Evolutionary conservation across 2,797 vertebrate species (phyloP), one percentile per base, ranked within the genome.

Genomic region (Eulemur albifrons): DNA sequence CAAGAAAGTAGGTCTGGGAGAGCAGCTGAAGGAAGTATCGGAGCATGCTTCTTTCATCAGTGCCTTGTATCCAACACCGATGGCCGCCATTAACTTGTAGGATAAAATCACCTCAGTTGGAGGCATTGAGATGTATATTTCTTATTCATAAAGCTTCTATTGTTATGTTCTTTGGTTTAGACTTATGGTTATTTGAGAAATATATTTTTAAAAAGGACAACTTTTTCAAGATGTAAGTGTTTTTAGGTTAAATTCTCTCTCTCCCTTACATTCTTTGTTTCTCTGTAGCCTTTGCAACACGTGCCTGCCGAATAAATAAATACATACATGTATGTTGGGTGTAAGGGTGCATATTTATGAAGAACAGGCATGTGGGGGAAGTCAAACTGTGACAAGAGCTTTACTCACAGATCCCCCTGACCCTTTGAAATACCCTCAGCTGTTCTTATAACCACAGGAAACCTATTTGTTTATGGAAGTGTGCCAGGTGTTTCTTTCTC

Each of bases 401-500:
- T 98, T 98, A 96, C 92, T 93, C 96, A 59, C 61, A 95, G 94
- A 97, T 96, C 82, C 43, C 97, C 48, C 10, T 97, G 82, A 96
- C 97, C 96, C 97, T 97, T 97, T 96, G 96, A 98, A 98, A 98
- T 94, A 96, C 88, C 95, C 94, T 97, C 97, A 97, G 97, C 96
- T 98, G 95, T 97, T 98, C 94, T 96, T 95, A 98, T 98, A 98
- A 95, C 94, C 98, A 97, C 97, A 97, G 98, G 98, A 98, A 97
- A 98, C 97, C 97, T 98, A 97, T 98, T 98, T 98, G 97, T 98
- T 98, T 98, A 96, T 98, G 98, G 98, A 98, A 98, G 98, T 97
- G 98, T 98, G 99, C 98, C 99, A 99, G 99, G 99, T 99, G 99
- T 99, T 98, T 97, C 98, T 98, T 98, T 98, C 98, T 99, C 98